A percentile compares a stretch with the other conserved stretches of the same genome.
phyloP scores from a whole-genome alignment of 2,113 vertebrate genomes.

The Gnathonemus longibarbis region DNA sequence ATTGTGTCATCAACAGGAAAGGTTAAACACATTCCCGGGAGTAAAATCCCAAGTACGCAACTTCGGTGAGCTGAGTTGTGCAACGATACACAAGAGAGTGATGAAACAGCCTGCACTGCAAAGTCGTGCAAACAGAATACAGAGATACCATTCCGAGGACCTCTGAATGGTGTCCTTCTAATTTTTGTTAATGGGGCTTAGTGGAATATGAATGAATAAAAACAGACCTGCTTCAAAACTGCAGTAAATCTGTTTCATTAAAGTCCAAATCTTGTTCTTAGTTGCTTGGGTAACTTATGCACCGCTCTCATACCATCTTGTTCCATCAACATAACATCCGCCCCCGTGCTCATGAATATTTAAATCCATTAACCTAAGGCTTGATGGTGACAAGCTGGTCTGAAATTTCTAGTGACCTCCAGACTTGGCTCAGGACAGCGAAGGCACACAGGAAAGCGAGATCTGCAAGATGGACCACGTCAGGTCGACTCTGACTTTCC shows the following conservation, averaged over 20 bases:
- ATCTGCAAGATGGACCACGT: conserved; percentile 63
- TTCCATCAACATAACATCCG: not conserved
- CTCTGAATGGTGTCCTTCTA: conserved; percentile 38
- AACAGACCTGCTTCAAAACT: conserved; percentile 46
- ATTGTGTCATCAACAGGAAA: conserved; percentile 23
- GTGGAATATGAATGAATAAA: conserved; percentile 39
- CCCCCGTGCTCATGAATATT: not conserved
- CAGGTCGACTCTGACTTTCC: conserved; percentile 41
- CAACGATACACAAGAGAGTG: conserved; percentile 33
- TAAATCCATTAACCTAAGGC: not conserved
- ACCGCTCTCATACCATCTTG: conserved; percentile 26
- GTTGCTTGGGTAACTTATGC: conserved; percentile 47
- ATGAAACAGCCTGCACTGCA: conserved; percentile 33
- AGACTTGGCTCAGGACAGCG: conserved; percentile 49
- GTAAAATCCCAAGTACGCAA: conserved; percentile 37
- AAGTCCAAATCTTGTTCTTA: conserved; percentile 44
- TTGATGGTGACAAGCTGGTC: conserved; percentile 10
- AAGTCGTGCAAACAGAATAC: conserved; percentile 38
- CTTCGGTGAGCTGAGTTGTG: conserved; percentile 31
- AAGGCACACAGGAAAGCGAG: conserved; percentile 62
- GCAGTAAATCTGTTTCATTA: conserved; percentile 44
- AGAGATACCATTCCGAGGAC: conserved; percentile 36
- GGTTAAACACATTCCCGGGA: conserved; percentile 32
- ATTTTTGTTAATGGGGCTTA: conserved; percentile 41
- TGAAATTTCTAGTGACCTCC: conserved; percentile 53